These are phyloP conservation scores for Kryptolebias ocellatus DNA, from an alignment of 2,797 vertebrate species.

Conservation along the genomic window DNA sequence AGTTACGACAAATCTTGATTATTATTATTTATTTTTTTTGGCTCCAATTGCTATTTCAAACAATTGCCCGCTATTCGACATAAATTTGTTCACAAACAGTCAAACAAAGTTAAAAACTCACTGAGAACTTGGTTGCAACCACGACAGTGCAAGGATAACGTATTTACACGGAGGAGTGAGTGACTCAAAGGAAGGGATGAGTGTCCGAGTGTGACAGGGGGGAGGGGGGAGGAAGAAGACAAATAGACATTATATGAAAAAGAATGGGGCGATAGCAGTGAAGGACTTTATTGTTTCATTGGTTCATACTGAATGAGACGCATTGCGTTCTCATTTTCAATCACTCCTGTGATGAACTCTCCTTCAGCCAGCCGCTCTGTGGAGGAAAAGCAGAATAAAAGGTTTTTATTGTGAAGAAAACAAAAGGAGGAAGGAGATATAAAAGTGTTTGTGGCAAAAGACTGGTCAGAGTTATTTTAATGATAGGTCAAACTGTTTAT, in stretches of 20 bases:
- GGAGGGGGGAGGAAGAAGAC: constrained; percentile 3
- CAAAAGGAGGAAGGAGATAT: constrained; percentile 2
- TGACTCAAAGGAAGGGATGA: neutral
- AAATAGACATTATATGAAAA: constrained; percentile 2
- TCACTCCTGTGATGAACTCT: constrained; percentile 84
- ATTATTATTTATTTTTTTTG: neutral
- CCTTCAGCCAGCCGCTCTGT: constrained; percentile 83
- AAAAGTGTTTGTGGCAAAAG: neutral
- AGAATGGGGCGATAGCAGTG: neutral
- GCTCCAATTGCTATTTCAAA: constrained; percentile 3
- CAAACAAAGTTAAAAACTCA: constrained; percentile 35
- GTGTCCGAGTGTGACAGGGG: constrained; percentile 1
- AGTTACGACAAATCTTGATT: neutral
- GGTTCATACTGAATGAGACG: constrained; percentile 84
- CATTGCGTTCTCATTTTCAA: constrained; percentile 82
- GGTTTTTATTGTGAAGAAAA: neutral
- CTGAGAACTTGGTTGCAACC: constrained; percentile 34
- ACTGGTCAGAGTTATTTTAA: too few species aligned
- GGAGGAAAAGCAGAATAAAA: constrained; percentile 15
- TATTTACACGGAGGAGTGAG: constrained; percentile 64
- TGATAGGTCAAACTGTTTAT: too few species aligned
- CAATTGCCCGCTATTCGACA: constrained; percentile 14
- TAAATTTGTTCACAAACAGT: constrained; percentile 39
- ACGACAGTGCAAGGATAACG: constrained; percentile 43
- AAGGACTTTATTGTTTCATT: constrained; percentile 54